These are phyloP conservation scores for Anthrax anthrax DNA, from an alignment of 2,888 invertebrate species.

Conservation along the genomic window DNA sequence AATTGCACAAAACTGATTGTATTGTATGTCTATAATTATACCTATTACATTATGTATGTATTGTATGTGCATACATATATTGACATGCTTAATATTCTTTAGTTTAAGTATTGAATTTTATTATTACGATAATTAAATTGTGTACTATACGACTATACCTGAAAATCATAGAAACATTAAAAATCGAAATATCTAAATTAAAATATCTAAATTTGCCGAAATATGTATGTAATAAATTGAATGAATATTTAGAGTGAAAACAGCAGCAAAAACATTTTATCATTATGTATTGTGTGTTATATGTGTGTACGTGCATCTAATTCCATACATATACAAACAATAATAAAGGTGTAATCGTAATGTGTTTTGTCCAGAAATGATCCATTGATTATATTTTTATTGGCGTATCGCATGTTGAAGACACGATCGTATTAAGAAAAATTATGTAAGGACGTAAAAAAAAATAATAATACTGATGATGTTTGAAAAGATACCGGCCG, in stretches of 20 bases:
- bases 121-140: no score
- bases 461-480: neutral
- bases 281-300: neutral
- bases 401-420: conserved; percentile 10
- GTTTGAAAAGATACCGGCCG: neutral
- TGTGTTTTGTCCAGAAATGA: conserved; percentile 2
- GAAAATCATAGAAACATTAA: no score
- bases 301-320: neutral
- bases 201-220: no score
- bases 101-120: no score
- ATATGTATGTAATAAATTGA: no score
- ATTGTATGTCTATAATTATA: no score
- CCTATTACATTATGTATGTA: no score
- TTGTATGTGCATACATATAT: no score
- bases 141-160: no score
- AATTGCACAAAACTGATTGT: no score
- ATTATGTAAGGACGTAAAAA: neutral
- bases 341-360: neutral
- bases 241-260: neutral
- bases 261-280: neutral
- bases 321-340: neutral
- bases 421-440: neutral
- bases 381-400: conserved; percentile 11
- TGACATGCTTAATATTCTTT: no score
- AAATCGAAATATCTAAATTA: no score